Evolutionary conservation across 1,140 invertebrate genomes (phyloP), one percentile per base, ranked within the genome.

Genomic region (Maniola jurtina): DNA sequence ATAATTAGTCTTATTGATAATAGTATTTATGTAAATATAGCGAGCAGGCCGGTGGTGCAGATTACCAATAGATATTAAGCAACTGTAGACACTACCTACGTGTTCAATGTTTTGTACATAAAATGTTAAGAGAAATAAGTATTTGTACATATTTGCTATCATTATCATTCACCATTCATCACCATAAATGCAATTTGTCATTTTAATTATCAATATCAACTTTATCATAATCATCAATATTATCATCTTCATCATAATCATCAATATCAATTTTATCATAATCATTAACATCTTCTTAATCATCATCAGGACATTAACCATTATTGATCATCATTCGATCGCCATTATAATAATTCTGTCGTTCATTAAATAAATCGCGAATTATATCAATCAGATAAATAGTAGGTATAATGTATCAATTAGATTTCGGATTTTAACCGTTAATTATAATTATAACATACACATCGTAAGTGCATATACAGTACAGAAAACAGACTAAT

Each of bases 21-120:
- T 16, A 16, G 60, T 9, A 70, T 65, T 70, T 56, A 73, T 60
- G 38, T 71, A 66, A 71, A 70, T 60, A 64, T 73, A 58, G 36
- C 45, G 64, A 72, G 73, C 78, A 90, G 88, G 88, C 88, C 88
- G 88, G 88, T 90, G 88, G 88, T 90, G 88, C 88, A 90, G 88
- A 90, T 90, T 90, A 90, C 88, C 88, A 90, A 79, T 89, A 89
- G 77, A 76, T 69, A 57, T 66, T 83, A 87, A 82, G 77, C 74
- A 38, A 71, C 50, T 75, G 54, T 74, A 71, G 67, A 77, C 62
- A 72, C 83, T 88, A 81, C 82, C 79, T 86, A 79, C 86, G 84
- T 88, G 83, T 88, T 90, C 82, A 88, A 77, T 80, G 14, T 54
- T 64, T 47, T 84, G 76, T 83, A 82, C 60, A 82, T 83, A 82